Base-by-base conservation (phyloP, 1,140 invertebrate species). In the Bombus soroeensis region DNA sequence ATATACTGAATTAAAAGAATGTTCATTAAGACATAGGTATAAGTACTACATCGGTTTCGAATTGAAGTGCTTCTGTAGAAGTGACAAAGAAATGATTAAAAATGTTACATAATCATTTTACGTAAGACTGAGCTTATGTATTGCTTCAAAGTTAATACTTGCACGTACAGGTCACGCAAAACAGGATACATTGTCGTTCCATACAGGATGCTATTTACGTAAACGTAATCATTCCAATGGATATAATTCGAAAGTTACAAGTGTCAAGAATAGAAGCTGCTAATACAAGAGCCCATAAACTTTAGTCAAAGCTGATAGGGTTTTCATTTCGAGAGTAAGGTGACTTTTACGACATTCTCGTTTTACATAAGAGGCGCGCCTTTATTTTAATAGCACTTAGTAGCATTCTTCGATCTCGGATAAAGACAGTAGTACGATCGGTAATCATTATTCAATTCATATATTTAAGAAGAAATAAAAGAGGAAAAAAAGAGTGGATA, bases 381-480 rank as follows among this genome's bases (percentile, higher is more conserved):
- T 92, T 93, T 93, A 86, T 93, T 93, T 93, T 83, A 82, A 62
- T 83, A 89, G 70, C 80, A 72, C 90, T 77, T 72, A 79, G 43
- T 62, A 70, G 83, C 53, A 62, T 68, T 80, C 81, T 72, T 89
- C 88, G 80, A 91, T 90, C 80, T 57, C 83, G 32, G 62, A 37
- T 68, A 90, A 92, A 92, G 82, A 71, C 34, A 37, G 72, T 15
- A 75, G 41, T 83, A 76, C 77, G 74, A 82, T 82, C 47, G 28
- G 22, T 39, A 25, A 43, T 68, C 41, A 34, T 83, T 57, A 3
- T 66, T 72, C 53, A 4, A 41, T 59, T 75, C 43, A 32, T 18
- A 34, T 57, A 64, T 34, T 68, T 80, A 62, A 37, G 39, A 43
- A 68, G n/a, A 34, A 25, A 22, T 34, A 6, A 2, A 28, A 25